Evolutionary conservation across 2,888 invertebrate genomes (phyloP), one percentile per base, ranked within the genome.

Genomic region (Gasteruption jaculator): DNA sequence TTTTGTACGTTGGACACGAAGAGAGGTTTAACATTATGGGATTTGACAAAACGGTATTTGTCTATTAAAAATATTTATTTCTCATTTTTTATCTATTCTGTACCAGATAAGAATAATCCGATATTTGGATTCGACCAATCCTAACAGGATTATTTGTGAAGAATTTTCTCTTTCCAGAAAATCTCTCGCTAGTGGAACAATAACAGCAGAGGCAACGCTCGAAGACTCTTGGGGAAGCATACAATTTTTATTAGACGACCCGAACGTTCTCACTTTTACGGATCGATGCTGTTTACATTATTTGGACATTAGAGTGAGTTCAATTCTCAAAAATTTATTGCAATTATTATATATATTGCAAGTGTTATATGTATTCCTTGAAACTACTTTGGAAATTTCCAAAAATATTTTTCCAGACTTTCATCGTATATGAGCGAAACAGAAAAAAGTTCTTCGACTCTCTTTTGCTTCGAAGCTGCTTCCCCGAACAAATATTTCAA

Each of bases 251-350:
- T 26, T 48, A 12, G 43, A 14, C 3, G 55, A 65, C 45, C 53
- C 56, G 31, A 55, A 59, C 39, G 38, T 59, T 41, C 40, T 70
- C 11, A 49, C 61, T 41, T 60, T 58, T 18, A 46, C 53, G 14
- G 65, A 70, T 15, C 59, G 67, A 54, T 63, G 65, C 40, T 68
- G 65, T 20, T 35, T 68, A 14, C 54, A 63, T 55, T 61, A 65
- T 48, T 43, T 66, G 4, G 67, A 68, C 38, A 41, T 45, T 10
- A 57, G 67, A 39, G 65, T 67, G 52, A 54, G 52, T 44, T 14
- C 15, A 33, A 8, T 27, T 29, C 45, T 22, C n/a, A n/a, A 16
- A 42, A 30, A 27, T 5, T 38, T 16, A 12, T 33, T 19, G 19
- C 27, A 16, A 34, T 20, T 34, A 8, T 19, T 20, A n/a, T 39